Base-by-base conservation (phyloP, 2,797 vertebrate species). In the Astyanax mexicanus region DNA sequence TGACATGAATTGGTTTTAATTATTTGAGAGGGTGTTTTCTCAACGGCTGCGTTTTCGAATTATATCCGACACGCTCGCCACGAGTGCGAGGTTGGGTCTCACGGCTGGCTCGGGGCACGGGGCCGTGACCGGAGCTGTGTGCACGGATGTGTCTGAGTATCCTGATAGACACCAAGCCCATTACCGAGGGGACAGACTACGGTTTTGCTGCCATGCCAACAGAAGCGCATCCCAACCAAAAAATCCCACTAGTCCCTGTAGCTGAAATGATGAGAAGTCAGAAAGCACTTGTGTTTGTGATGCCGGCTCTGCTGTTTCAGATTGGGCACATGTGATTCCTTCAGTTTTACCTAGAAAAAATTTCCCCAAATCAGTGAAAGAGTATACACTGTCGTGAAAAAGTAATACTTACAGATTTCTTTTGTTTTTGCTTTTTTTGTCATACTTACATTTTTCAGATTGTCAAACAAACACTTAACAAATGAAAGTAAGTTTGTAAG, bases 1-100 rank as follows among this genome's bases (percentile, higher is more conserved):
- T 80, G 83, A 82, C 83, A 74, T 80, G 80, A 80, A 84, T 84
- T 80, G 80, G 75, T 73, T 77, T 84, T 82, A 80, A 84, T 84
- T 80, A 82, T 76, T 77, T 51, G 75, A 80, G 69, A 69, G 75
- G 72, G 62, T 65, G 72, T 65, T 40, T 42, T 23, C 27, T 78
- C 61, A 23, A 70, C 25, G 21, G 27, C 64, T 35, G 49, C 40
- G 47, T 55, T 78, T 75, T 58, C 58, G 47, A 68, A 69, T 69
- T 54, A 8, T 35, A 51, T 60, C 57, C 32, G 55, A 75, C 44
- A 58, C 7, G 23, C 21, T 57, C 35, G n/a, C 54, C 13, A 23
- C 57, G 52, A 55, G 49, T 57, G 66, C 35, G 19, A 58, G 25
- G 23, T 42, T n/a, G 51, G 49, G 19, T 55, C 42, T 57, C 4